Conservation (phyloP, 2,797 vertebrate genomes). For the Triplophysa yarkandensis region DNA sequence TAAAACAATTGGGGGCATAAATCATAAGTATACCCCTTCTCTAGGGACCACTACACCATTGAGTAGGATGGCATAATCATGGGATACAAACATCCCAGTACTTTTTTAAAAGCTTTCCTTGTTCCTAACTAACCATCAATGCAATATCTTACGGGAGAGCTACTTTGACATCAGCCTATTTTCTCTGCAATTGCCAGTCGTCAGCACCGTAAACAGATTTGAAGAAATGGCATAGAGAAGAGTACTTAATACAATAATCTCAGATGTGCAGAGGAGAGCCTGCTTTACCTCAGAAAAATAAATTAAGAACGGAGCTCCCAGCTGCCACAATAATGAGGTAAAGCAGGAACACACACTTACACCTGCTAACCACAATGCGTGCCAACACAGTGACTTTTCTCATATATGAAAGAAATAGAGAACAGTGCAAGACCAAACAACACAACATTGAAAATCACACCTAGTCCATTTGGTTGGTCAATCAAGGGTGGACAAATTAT, state of each 20-base stretch:
- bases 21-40: too few species aligned
- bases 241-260: slow-evolving; percentile 43
- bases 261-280: slow-evolving; percentile 24
- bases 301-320: slow-evolving; percentile 44
- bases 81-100: background rate
- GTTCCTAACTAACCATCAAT: background rate
- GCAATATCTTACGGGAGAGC: slow-evolving; percentile 23
- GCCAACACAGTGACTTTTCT: slow-evolving; percentile 32
- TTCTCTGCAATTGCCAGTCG: slow-evolving; percentile 13
- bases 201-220: slow-evolving; percentile 9
- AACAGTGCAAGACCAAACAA: slow-evolving; percentile 6
- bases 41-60: too few species aligned
- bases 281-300: slow-evolving; percentile 40
- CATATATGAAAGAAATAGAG: slow-evolving; percentile 14
- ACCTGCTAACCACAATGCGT: slow-evolving; percentile 36
- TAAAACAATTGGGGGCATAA: too few species aligned
- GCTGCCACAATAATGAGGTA: slow-evolving; percentile 43
- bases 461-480: background rate
- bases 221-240: slow-evolving; percentile 22
- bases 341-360: slow-evolving; percentile 29
- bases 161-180: background rate
- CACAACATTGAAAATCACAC: background rate
- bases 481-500: background rate
- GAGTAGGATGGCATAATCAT: background rate
- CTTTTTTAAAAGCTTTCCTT: background rate